Evolutionary conservation across 1,140 invertebrate genomes (phyloP).

Genomic region (Vanessa tameamea): DNA sequence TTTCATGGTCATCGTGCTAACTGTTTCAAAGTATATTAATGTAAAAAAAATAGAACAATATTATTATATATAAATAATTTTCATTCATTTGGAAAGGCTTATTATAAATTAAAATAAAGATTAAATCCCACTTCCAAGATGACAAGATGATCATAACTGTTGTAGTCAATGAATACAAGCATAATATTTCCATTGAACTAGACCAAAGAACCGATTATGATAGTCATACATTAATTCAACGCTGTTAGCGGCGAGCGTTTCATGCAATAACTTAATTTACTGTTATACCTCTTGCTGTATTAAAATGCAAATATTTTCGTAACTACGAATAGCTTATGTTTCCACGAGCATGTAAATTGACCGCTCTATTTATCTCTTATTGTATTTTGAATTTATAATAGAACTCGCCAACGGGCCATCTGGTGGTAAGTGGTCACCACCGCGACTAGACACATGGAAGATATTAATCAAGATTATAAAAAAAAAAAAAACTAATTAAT

Average conservation of each 20-base stretch:
- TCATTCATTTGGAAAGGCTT: too few species aligned
- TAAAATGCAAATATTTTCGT: conserved; percentile 37
- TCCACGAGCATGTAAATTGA: conserved; percentile 17
- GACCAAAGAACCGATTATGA: conserved; percentile 9
- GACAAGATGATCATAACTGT: neutral
- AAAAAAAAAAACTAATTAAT: too few species aligned
- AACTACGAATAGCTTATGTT: conserved; percentile 19
- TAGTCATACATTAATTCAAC: conserved; percentile 30
- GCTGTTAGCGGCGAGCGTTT: conserved; percentile 23
- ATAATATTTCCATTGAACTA: neutral
- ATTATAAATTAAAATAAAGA: too few species aligned
- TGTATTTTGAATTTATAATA: neutral
- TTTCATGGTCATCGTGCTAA: too few species aligned
- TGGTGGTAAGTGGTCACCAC: too few species aligned
- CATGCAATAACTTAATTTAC: conserved; percentile 32
- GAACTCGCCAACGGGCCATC: neutral
- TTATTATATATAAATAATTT: too few species aligned
- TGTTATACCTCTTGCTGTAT: conserved; percentile 29
- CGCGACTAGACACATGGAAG: too few species aligned
- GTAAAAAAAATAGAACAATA: too few species aligned
- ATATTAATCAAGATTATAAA: too few species aligned
- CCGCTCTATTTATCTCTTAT: conserved; percentile 2
- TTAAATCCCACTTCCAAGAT: too few species aligned
- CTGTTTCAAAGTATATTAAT: too few species aligned
- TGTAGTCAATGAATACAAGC: neutral